Base-by-base conservation (phyloP, 1,140 invertebrate genomes). In the Listronotus oregonensis region DNA sequence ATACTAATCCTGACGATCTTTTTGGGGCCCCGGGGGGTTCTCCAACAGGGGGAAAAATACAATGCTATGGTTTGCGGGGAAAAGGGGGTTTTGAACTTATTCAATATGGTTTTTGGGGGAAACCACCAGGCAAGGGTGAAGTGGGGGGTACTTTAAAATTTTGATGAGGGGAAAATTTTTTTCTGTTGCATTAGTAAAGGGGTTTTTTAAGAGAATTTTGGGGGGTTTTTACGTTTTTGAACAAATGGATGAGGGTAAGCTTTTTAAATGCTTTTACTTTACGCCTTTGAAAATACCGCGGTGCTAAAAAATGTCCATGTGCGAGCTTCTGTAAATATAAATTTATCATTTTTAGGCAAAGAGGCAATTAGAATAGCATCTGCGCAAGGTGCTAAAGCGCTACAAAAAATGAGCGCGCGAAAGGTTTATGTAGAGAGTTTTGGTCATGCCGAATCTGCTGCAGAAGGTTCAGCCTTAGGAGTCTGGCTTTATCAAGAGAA, bases 401-500 rank as follows among this genome's bases (percentile, higher is more conserved):
- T 91, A 18, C 82, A 85, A 60, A 77, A 84, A 27, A 78, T 86
- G 56, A 79, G 82, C 1, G 82, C 87, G 7, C 80, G 77, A 9
- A 74, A 82, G 47, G 83, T 92, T 11, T 81, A 83, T 44, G 82
- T 92, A 8, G 91, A 92, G 74, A 85, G 87, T 10, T 90, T 90
- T 80, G 86, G 85, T 14, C 85, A 90, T 76, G 83, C 88, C 5
- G 88, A 90, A 77, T 89, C 89, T 37, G 85, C 89, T 8, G 89
- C 90, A 7, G 90, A 92, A 77, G 90, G 89, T 5, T 84, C 86
- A 14, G 77, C 80, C 11, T 78, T 92, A 54, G 83, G 83, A 40
- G 76, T 86, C 11, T 91, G 84, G 83, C 75, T 81, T 9, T 91
- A 88, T 75, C 85, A 89, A 73, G 87, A 88, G 63, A 82, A 89